Evolutionary conservation across 1,140 invertebrate species (phyloP).

Genomic region (Papilio polytes): DNA sequence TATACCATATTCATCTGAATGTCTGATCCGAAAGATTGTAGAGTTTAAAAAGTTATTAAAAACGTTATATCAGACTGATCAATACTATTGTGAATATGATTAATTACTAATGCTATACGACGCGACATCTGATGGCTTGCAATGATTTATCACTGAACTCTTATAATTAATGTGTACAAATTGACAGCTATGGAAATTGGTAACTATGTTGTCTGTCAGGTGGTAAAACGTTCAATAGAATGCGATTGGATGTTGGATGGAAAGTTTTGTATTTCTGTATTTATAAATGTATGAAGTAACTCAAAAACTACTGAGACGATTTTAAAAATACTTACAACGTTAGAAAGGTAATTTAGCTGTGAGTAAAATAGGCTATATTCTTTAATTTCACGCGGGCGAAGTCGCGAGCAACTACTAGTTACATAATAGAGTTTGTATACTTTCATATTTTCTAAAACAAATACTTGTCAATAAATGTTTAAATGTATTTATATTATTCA

Average conservation of each 20-base stretch:
- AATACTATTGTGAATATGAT: slow-evolving; percentile 19
- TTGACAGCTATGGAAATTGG: slow-evolving; percentile 31
- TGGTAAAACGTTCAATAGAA: slow-evolving; percentile 5
- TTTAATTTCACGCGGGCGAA: too few relatives aligned
- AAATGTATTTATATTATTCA: background rate
- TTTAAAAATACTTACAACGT: too few relatives aligned
- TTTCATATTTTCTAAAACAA: background rate
- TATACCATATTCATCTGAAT: background rate
- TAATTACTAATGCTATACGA: slow-evolving; percentile 4
- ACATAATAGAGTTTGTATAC: too few relatives aligned
- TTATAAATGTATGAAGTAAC: too few relatives aligned
- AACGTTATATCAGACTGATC: slow-evolving; percentile 7
- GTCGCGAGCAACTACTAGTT: too few relatives aligned
- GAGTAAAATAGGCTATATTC: too few relatives aligned
- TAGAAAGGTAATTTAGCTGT: too few relatives aligned
- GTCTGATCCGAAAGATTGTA: background rate
- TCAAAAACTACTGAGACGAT: too few relatives aligned
- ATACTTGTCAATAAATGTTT: background rate
- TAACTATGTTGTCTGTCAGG: slow-evolving; percentile 16
- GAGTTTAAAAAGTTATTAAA: background rate
- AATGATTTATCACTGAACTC: slow-evolving; percentile 28
- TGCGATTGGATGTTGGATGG: background rate
- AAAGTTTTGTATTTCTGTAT: too few relatives aligned
- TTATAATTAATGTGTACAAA: slow-evolving; percentile 29
- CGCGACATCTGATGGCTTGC: slow-evolving; percentile 9